A percentile compares a stretch with the other conserved stretches of the same genome.
Conservation (phyloP, 2,888 invertebrate genomes). For the Ormyrus thymus region DNA sequence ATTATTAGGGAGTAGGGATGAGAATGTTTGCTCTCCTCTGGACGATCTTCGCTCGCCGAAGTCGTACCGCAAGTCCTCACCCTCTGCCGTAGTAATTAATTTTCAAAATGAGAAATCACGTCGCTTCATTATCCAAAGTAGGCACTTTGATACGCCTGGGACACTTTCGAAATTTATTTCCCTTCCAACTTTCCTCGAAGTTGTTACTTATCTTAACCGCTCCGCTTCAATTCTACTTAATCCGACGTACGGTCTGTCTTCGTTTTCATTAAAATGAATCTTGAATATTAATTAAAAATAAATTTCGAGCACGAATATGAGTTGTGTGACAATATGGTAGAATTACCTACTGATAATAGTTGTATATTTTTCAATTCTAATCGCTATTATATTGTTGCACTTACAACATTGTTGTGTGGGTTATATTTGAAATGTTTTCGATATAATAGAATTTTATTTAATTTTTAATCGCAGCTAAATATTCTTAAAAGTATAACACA, state of each 20-base stretch:
- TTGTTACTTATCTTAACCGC: conserved; percentile 31
- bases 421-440: no score
- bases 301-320: no score
- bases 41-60: conserved; percentile 28
- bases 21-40: conserved; percentile 45
- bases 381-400: no score
- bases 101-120: conserved; percentile 52
- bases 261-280: conserved; percentile 14
- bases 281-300: no score
- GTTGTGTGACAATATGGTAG: no score
- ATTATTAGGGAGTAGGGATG: conserved; percentile 38
- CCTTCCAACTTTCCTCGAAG: conserved; percentile 32
- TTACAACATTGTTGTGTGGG: no score
- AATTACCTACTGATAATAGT: no score
- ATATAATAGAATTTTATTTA: no score
- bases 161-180: conserved; percentile 47
- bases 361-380: no score
- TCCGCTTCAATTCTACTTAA: neutral
- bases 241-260: neutral
- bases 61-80: conserved; percentile 34
- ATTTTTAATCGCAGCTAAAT: no score
- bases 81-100: conserved; percentile 41
- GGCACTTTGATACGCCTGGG: conserved; percentile 43
- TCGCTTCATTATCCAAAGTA: conserved; percentile 54
- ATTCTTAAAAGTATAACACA: no score